A percentile compares a stretch with the other conserved stretches of the same genome.
Evolutionary conservation across 2,797 vertebrate genomes (phyloP).

Genomic region (Rhinoraja longicauda): DNA sequence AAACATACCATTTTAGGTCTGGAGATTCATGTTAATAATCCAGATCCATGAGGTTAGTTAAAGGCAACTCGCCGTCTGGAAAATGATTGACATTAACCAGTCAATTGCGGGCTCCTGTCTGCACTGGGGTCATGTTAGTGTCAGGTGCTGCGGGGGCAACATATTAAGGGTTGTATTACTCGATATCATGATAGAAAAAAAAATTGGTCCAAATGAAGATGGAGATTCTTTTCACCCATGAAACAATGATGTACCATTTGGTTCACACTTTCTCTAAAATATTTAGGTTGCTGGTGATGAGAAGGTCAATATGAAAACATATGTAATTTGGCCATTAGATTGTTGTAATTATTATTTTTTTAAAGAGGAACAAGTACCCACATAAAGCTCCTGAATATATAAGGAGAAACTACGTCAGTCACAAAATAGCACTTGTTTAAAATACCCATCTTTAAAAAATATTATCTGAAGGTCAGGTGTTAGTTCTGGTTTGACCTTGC

Average conservation of each 20-base stretch:
- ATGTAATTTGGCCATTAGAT: background rate
- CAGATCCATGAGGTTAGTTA: background rate
- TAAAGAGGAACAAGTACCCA: background rate
- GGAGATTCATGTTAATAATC: background rate
- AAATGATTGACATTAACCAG: background rate
- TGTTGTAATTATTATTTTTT: too few species aligned
- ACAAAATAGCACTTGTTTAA: background rate
- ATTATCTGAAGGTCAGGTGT: background rate
- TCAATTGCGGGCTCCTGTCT: background rate
- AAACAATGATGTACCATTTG: background rate
- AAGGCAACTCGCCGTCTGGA: conserved; percentile 2
- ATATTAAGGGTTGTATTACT: background rate
- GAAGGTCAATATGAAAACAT: background rate
- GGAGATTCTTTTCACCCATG: background rate
- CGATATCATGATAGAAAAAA: background rate
- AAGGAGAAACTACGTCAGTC: background rate
- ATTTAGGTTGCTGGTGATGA: background rate
- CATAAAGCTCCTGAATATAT: background rate
- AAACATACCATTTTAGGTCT: background rate
- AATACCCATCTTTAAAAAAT: background rate
- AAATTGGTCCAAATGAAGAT: background rate
- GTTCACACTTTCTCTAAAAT: background rate
- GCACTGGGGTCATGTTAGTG: background rate
- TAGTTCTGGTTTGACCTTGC: background rate
- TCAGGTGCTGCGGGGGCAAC: background rate